These are phyloP conservation scores for Apamea sordens DNA, from an alignment of 2,888 invertebrate species.

Conservation along the genomic window DNA sequence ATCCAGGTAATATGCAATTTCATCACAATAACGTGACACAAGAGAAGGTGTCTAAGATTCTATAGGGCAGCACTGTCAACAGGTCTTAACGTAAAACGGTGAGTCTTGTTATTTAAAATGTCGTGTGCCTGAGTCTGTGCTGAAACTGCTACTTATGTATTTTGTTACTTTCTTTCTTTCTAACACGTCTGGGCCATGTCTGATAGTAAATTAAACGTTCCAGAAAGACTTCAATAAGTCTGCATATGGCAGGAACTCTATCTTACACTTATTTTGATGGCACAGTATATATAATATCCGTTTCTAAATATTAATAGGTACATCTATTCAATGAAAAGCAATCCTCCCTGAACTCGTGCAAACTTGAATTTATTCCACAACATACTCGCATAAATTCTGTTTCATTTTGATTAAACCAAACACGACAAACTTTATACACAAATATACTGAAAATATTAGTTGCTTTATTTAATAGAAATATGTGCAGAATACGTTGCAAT, in stretches of 20 bases:
- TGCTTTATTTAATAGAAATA: background rate
- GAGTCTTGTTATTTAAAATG: background rate
- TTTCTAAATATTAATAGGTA: constrained; percentile 2
- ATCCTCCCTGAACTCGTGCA: background rate
- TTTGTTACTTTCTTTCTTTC: background rate
- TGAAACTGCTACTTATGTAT: background rate
- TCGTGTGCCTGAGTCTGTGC: background rate
- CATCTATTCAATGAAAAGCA: background rate
- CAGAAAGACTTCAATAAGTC: background rate
- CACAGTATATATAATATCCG: background rate
- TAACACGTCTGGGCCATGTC: no score
- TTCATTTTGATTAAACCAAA: constrained; percentile 22
- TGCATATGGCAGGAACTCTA: background rate
- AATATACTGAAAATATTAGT: constrained; percentile 26
- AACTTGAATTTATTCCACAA: constrained; percentile 1
- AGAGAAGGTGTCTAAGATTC: background rate
- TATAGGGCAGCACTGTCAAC: background rate
- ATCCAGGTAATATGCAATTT: background rate
- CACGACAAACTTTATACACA: constrained; percentile 1
- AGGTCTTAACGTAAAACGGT: background rate
- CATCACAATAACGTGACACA: background rate
- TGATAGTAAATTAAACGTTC: background rate
- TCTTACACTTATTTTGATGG: background rate
- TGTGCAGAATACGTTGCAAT: constrained; percentile 9
- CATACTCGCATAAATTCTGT: constrained; percentile 2